Evolutionary conservation across 2,888 invertebrate species (phyloP).

Genomic region (Eretmocerus hayati): DNA sequence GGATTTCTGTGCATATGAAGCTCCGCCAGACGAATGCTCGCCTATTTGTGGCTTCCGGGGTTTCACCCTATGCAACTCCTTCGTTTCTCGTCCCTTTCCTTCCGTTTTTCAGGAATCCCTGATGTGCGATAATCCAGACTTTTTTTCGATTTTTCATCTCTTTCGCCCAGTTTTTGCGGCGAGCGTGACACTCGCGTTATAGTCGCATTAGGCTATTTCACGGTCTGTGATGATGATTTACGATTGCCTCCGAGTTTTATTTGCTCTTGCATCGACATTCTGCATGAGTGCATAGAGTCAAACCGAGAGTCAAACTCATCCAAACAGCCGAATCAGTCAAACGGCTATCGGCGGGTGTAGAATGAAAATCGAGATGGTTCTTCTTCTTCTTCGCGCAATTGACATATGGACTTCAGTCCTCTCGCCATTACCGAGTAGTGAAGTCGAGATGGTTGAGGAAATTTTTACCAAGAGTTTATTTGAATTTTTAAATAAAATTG

Average conservation of each 20-base stretch:
- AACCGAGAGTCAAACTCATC: too few relatives aligned
- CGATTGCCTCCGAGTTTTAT: not conserved
- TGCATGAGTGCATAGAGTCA: too few relatives aligned
- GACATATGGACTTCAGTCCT: too few relatives aligned
- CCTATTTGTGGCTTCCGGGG: conserved; percentile 19
- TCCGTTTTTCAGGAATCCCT: not conserved
- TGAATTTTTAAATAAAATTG: too few relatives aligned
- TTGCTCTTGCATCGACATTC: too few relatives aligned
- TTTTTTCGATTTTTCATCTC: conserved; percentile 14
- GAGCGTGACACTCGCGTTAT: not conserved
- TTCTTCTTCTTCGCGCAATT: too few relatives aligned
- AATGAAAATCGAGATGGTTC: too few relatives aligned
- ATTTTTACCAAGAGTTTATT: too few relatives aligned
- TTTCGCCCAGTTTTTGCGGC: conserved; percentile 5
- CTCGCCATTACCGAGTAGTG: too few relatives aligned
- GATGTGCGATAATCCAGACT: not conserved
- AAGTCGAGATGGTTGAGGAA: too few relatives aligned
- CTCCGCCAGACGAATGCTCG: not conserved
- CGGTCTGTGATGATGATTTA: not conserved
- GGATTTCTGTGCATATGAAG: conserved; percentile 16
- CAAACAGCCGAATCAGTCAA: too few relatives aligned
- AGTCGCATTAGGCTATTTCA: not conserved
- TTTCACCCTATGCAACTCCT: conserved; percentile 1
- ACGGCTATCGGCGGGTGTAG: too few relatives aligned
- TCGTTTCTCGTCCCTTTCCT: conserved; percentile 6